These are phyloP conservation scores for Drosophila sproati DNA, from an alignment of 1,140 invertebrate genomes.

Conservation along the genomic window DNA sequence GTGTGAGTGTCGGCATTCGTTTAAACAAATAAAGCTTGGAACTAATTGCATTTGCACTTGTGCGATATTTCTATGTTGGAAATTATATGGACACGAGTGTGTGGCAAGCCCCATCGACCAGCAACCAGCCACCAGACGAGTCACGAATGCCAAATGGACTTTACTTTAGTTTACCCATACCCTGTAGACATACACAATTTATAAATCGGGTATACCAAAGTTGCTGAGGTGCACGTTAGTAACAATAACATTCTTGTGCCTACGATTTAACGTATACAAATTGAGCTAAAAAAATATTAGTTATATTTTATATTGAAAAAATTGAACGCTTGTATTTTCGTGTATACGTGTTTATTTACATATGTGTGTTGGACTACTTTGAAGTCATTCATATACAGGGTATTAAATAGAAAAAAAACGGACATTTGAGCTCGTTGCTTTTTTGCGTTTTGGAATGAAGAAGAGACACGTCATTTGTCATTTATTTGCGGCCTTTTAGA, in stretches of 20 bases:
- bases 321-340: no score
- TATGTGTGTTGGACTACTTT: neutral
- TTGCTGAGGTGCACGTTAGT: no score
- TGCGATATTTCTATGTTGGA: constrained; percentile 81
- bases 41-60: constrained; percentile 83
- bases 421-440: constrained; percentile 16
- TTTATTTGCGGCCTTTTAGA: constrained; percentile 79
- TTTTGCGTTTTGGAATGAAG: constrained; percentile 44
- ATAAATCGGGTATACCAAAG: neutral
- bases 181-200: neutral
- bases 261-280: no score
- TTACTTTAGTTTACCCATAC: constrained; percentile 13
- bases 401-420: neutral
- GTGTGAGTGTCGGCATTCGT: constrained; percentile 64
- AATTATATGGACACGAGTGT: constrained; percentile 64
- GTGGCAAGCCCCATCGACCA: constrained; percentile 11
- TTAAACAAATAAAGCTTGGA: constrained; percentile 77
- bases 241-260: no score
- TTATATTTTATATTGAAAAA: no score
- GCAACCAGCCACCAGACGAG: constrained; percentile 11
- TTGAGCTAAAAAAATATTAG: no score
- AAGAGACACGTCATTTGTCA: constrained; percentile 79
- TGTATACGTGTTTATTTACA: no score
- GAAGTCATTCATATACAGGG: neutral
- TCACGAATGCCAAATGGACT: constrained; percentile 45